Base-by-base conservation (phyloP, 2,888 invertebrate genomes). In the Choristoneura rosaceana region DNA sequence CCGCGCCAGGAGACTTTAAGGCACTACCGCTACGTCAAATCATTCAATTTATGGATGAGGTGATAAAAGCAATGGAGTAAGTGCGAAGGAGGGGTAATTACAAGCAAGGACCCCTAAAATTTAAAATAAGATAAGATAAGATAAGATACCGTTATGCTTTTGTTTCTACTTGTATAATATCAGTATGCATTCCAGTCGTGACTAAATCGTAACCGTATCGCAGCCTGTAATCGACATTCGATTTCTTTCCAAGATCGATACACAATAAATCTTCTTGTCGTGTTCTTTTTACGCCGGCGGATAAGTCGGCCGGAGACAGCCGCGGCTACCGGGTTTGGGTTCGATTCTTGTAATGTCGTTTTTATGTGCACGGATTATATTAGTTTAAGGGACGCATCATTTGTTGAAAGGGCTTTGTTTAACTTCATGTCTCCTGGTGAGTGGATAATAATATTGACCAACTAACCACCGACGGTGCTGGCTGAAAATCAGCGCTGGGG, bases 211-310 rank as follows among this genome's bases (percentile, higher is more conserved):
- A 38, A 1, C 47, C 71, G 71, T 15, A 2, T 58, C 71, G 67
- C 45, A 12, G 1, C n/a, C 15, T 41, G 25, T 71, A 71, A 71
- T 14, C 62, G 81, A 80, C 83, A 85, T 86, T 87, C 87, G 88
- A 90, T 90, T 87, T 86, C 87, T 84, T 88, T 83, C 83, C 83
- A 80, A 86, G 90, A 90, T 91, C 90, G 89, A 90, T 90, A 88
- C 86, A 87, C 88, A 86, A 90, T 90, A 90, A 90, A 90, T 90
- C 90, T 89, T 84, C 77, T 67, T 77, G 78, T 82, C 84, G 78
- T 86, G 86, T 83, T 87, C 84, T 81, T 86, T 86, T 86, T 85
- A 78, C 78, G 75, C 80, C 76, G 80, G 78, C 80, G 80, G 84
- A 84, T 87, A 87, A 88, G 87, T 86, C 58, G 79, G 80, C 81